phyloP scores from a whole-genome alignment of 2,113 vertebrate species.

The Typhlomys cinereus region DNA sequence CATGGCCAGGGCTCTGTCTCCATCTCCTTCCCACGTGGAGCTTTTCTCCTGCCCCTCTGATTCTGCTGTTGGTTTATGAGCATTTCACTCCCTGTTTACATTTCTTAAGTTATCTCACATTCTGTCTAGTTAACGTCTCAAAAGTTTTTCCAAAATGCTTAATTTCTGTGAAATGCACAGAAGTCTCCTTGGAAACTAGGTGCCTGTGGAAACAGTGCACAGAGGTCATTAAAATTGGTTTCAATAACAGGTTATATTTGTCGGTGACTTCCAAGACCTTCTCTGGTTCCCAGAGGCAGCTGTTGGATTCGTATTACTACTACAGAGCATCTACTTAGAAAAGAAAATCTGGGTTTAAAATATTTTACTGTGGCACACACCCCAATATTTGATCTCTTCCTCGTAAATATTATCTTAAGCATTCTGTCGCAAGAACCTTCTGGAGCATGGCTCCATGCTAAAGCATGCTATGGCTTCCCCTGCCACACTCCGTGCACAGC shows the following conservation, averaged over 20 bases:
- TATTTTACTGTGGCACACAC: background rate
- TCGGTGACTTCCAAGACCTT: slow-evolving; percentile 7
- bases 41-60: background rate
- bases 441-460: no score
- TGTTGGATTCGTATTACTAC: background rate
- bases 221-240: slow-evolving; percentile 52
- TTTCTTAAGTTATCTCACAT: slow-evolving; percentile 49
- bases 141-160: background rate
- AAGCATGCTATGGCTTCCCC: no score
- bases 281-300: background rate
- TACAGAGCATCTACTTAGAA: background rate
- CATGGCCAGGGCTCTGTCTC: background rate
- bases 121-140: slow-evolving; percentile 37
- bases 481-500: rapidly evolving
- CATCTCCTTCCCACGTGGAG: background rate
- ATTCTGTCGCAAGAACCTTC: background rate
- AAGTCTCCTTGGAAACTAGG: background rate
- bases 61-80: background rate
- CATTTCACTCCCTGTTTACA: slow-evolving; percentile 40
- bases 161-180: no score
- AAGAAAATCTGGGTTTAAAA: background rate
- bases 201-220: background rate
- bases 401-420: background rate
- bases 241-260: slow-evolving; percentile 30
- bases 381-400: background rate